Evolutionary conservation across 2,888 invertebrate species (phyloP).

Genomic region (Caenorhabditis drosophilae): DNA sequence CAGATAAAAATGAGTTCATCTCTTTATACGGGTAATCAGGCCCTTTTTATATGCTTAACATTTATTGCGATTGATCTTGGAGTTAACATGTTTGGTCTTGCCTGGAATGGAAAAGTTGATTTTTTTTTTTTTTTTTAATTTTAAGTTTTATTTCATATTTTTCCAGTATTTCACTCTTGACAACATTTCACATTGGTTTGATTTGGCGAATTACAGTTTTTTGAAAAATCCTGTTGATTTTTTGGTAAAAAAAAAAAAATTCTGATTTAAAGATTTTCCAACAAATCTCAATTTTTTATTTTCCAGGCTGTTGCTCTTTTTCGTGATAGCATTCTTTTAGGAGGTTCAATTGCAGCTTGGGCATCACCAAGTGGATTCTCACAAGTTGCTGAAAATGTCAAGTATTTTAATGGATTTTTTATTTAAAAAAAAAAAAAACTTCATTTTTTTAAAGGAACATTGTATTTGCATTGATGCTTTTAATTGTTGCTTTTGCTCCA

Average conservation of each 20-base stretch:
- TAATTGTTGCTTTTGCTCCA: slow-evolving; percentile 67
- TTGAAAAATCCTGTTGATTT: slow-evolving; percentile 65
- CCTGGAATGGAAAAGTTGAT: slow-evolving; percentile 45
- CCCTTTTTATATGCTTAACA: slow-evolving; percentile 52
- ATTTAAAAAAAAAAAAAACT: not conserved
- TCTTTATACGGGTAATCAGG: slow-evolving; percentile 63
- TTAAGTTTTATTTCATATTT: not conserved
- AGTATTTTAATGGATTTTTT: slow-evolving; percentile 6
- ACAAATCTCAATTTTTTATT: not conserved
- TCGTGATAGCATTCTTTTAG: slow-evolving; percentile 60
- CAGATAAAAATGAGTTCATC: slow-evolving; percentile 21
- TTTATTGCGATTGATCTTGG: slow-evolving; percentile 52
- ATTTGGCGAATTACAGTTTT: slow-evolving; percentile 62
- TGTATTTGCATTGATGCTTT: slow-evolving; percentile 60
- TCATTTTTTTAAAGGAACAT: slow-evolving; percentile 29
- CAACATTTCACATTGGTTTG: slow-evolving; percentile 66
- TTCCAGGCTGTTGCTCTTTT: slow-evolving; percentile 59
- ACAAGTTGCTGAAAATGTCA: slow-evolving; percentile 53
- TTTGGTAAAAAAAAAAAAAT: slow-evolving; percentile 54
- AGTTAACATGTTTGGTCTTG: slow-evolving; percentile 47
- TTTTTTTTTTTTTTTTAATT: not conserved
- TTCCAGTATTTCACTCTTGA: slow-evolving; percentile 59
- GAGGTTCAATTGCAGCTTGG: slow-evolving; percentile 66
- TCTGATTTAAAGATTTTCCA: no score
- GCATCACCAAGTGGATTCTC: slow-evolving; percentile 60